Base-by-base conservation (phyloP, 2,113 vertebrate species). In the Scartelaos histophorus region DNA sequence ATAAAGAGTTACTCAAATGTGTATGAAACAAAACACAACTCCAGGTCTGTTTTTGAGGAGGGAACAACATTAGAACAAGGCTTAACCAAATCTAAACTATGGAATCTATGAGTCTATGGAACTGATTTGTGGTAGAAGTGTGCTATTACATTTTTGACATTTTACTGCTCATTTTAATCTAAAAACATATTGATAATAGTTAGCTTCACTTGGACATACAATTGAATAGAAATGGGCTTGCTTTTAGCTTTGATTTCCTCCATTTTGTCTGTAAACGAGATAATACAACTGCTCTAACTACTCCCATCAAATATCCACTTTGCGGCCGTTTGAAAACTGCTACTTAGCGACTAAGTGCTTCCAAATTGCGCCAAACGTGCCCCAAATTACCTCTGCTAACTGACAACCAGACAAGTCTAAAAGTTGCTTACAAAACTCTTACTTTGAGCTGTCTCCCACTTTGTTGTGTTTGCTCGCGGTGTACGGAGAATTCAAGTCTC, bases 401-500 rank as follows among this genome's bases (percentile, higher is more conserved):
- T 46, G 25, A 24, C 9, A 21, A 25, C 13, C 49, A 69, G 15
- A 66, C 66, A 60, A 38, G 45, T 12, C n/a, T 12, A 54, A 68
- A 78, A 76, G 62, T 71, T 73, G 49, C 66, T 47, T 13, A 54
- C 67, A 43, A 69, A 73, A 70, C 19, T 35, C 10, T 29, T 53
- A 35, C 64, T 60, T 82, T 76, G 24, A 61, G 16, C 62, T 78
- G 78, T 51, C 54, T 76, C 66, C 16, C 21, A 51, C 56, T 81
- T 72, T 68, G 15, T 71, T 66, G 61, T 57, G n/a, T 71, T 81
- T 6, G 35, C 69, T 35, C 24, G 13, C 24, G 7, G 58, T 58
- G 54, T 73, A 53, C 60, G 71, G 82, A 76, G 69, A 84, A 88
- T 88, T 83, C 77, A 75, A 70, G 73, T 77, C 83, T 83, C 64